phyloP scores from a whole-genome alignment of 2,888 invertebrate genomes.

The Silvanus unidentatus region DNA sequence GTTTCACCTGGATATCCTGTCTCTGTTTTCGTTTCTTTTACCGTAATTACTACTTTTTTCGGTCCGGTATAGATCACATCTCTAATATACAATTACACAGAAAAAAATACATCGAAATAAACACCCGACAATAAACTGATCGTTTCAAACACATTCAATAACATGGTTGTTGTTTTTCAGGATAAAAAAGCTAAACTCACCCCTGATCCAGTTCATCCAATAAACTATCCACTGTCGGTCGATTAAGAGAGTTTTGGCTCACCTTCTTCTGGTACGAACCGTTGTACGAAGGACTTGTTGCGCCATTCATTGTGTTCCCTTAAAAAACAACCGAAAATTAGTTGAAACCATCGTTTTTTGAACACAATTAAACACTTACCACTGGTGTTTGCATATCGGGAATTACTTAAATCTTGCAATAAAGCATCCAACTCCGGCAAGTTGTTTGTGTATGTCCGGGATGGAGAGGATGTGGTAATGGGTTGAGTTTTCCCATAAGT shows the following conservation, averaged over 20 bases:
- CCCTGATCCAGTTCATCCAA: slow-evolving; percentile 81
- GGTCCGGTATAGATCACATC: slow-evolving; percentile 46
- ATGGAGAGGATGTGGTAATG: slow-evolving; percentile 22
- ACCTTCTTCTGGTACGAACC: slow-evolving; percentile 23
- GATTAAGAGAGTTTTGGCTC: slow-evolving; percentile 43
- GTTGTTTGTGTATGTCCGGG: slow-evolving; percentile 55
- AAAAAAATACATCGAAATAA: slow-evolving; percentile 6
- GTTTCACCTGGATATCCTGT: slow-evolving; percentile 50
- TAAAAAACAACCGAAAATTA: slow-evolving; percentile 17
- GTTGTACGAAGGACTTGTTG: slow-evolving; percentile 32
- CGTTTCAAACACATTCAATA: no score
- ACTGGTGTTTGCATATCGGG: slow-evolving; percentile 51
- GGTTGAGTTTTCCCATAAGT: slow-evolving; percentile 41
- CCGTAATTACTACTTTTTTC: slow-evolving; percentile 54
- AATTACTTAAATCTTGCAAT: slow-evolving; percentile 84
- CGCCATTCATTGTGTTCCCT: slow-evolving; percentile 40
- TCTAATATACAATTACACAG: slow-evolving; percentile 23
- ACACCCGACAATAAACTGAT: no score
- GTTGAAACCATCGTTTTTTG: neutral
- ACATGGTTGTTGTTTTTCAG: no score
- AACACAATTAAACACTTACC: no score
- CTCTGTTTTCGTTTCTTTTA: slow-evolving; percentile 56
- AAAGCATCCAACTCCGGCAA: slow-evolving; percentile 87
- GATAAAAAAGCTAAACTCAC: slow-evolving; percentile 49
- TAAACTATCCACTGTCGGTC: slow-evolving; percentile 84